phyloP scores from a whole-genome alignment of 1,140 invertebrate species.

The Drosophila ironensis region DNA sequence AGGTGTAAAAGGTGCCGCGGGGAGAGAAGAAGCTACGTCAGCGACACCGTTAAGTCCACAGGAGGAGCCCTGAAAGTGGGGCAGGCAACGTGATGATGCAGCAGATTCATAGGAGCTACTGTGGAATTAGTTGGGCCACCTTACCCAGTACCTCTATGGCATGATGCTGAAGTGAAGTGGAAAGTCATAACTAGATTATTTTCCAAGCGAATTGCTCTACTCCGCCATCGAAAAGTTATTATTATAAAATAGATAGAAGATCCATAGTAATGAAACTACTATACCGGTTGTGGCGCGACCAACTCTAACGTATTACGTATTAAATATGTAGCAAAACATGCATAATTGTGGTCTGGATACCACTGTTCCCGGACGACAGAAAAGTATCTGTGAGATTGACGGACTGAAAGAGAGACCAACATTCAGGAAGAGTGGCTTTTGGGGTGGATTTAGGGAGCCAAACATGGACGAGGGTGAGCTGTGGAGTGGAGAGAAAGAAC shows the following conservation, averaged over 20 bases:
- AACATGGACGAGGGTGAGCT: background rate
- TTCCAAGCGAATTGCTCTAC: too few species aligned
- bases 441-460: slow-evolving; percentile 13
- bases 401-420: slow-evolving; percentile 3
- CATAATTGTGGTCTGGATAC: background rate
- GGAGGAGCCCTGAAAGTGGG: slow-evolving; percentile 42
- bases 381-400: background rate
- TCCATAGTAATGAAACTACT: too few species aligned
- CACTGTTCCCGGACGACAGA: slow-evolving; percentile 14
- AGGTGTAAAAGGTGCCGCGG: slow-evolving; percentile 4
- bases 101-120: too few species aligned
- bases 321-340: too few species aligned
- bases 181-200: too few species aligned
- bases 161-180: too few species aligned
- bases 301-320: too few species aligned
- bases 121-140: too few species aligned
- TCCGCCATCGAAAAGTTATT: too few species aligned
- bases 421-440: background rate
- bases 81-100: slow-evolving; percentile 20
- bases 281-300: too few species aligned
- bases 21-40: background rate
- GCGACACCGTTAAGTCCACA: slow-evolving; percentile 37
- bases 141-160: too few species aligned
- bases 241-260: too few species aligned
- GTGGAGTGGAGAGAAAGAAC: background rate